Base-by-base conservation (phyloP, 2,888 invertebrate species). In the Chrysolina oricalcia region DNA sequence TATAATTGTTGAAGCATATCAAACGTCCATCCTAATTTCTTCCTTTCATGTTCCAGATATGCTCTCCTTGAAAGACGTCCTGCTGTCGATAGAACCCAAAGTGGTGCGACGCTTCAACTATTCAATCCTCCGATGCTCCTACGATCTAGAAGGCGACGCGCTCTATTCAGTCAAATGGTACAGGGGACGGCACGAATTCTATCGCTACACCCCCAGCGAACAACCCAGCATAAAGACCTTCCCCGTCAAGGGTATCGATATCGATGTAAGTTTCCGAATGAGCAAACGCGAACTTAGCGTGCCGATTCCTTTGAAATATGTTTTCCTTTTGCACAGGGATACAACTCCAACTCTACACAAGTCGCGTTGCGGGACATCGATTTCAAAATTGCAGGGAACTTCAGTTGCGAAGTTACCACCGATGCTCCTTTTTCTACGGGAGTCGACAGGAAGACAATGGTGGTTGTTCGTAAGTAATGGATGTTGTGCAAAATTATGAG, bases 141-240 rank as follows among this genome's bases (percentile, higher is more conserved):
- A 96, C 85, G 94, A 96, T 86, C 91, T 96, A 89, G 93, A 95
- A 84, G 93, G 93, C 92, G 5, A 93, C 93, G 80, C 70, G 0
- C 90, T 97, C 63, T 96, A 96, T 89, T 93, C 95, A 4, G 94
- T 96, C 78, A 96, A 96, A 90, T 96, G 96, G 94, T 96, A 96
- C 89, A 91, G 96, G 72, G 96, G 96, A 4, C 92, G 90, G 85
- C 91, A 93, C 84, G 96, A 97, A 90, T 96, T 96, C 90, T 96
- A 95, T 90, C 91, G 96, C 81, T 96, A 92, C 86, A 93, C 94
- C 17, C 96, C 96, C 0, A 92, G 91, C 83, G 95, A 95, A 83
- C 88, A 88, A 17, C 94, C 94, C 5, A 74, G 63, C 48, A 93
- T 92, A 8, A 95, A 94, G 88, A 92, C 93, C 74, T 96, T 96